Percentiles rank a stretch among this genome's conserved stretches.
Evolutionary conservation across 2,797 vertebrate species (phyloP).

Genomic region (Pangasius mekongensis): DNA sequence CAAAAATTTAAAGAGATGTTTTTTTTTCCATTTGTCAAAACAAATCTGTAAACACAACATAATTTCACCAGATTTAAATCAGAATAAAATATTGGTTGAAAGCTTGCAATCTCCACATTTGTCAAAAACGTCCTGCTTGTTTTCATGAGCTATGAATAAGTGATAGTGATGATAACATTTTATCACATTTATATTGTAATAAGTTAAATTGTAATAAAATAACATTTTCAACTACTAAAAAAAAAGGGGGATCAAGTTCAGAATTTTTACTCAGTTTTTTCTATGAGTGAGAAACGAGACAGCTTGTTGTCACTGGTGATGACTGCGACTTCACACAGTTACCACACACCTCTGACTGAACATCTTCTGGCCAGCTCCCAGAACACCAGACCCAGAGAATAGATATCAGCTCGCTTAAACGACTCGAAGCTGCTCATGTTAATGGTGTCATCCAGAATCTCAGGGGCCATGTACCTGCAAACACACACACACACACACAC

Average conservation of each 20-base stretch:
- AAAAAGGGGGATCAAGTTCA: not conserved
- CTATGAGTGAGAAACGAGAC: not conserved
- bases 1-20: no score
- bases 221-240: not conserved
- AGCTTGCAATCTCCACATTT: not conserved
- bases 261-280: not conserved
- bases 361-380: conserved; percentile 96
- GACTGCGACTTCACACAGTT: not conserved
- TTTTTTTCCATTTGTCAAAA: no score
- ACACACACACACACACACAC: conserved; percentile 65
- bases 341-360: conserved; percentile 82
- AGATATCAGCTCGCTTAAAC: conserved; percentile 95
- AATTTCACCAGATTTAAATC: not conserved
- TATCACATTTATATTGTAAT: not conserved
- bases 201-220: not conserved
- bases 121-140: not conserved
- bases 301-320: not conserved
- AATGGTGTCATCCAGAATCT: conserved; percentile 93
- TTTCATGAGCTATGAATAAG: not conserved
- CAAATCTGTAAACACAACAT: no score
- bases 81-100: not conserved
- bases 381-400: conserved; percentile 92
- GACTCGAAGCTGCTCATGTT: conserved; percentile 91
- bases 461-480: conserved; percentile 97
- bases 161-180: not conserved